phyloP scores from a whole-genome alignment of 2,797 vertebrate genomes.

The Caiman crocodilus region DNA sequence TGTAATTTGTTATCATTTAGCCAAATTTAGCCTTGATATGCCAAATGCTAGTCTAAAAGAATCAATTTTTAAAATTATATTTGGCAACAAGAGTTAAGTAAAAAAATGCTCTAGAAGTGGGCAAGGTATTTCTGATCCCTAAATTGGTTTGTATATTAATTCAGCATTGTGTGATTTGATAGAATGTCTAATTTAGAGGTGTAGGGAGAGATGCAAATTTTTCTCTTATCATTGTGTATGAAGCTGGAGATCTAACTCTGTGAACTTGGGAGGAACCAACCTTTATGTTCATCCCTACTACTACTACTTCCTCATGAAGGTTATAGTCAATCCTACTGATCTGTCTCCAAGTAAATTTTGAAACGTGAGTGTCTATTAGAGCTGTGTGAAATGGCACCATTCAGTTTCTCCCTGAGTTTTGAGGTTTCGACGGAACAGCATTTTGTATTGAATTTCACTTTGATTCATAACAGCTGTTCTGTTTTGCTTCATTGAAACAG shows the following conservation, averaged over 20 bases:
- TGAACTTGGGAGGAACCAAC: not conserved
- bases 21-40: not conserved
- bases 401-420: too few relatives aligned
- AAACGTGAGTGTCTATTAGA: too few relatives aligned
- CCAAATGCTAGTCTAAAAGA: not conserved
- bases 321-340: too few relatives aligned
- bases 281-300: too few relatives aligned
- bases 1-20: not conserved
- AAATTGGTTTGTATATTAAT: not conserved
- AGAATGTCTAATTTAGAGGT: not conserved
- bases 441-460: too few relatives aligned
- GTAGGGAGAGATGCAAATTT: not conserved
- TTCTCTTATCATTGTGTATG: not conserved
- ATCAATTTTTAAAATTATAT: not conserved
- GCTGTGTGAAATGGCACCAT: too few relatives aligned
- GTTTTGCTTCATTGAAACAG: too few relatives aligned
- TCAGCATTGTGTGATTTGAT: not conserved
- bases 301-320: not conserved
- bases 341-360: too few relatives aligned
- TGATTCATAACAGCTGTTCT: too few relatives aligned
- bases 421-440: too few relatives aligned
- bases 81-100: not conserved
- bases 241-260: not conserved
- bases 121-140: not conserved
- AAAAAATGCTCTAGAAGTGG: not conserved